Evolutionary conservation across 2,888 invertebrate genomes (phyloP), one percentile per base, ranked within the genome.

Genomic region (Oligia strigilis): DNA sequence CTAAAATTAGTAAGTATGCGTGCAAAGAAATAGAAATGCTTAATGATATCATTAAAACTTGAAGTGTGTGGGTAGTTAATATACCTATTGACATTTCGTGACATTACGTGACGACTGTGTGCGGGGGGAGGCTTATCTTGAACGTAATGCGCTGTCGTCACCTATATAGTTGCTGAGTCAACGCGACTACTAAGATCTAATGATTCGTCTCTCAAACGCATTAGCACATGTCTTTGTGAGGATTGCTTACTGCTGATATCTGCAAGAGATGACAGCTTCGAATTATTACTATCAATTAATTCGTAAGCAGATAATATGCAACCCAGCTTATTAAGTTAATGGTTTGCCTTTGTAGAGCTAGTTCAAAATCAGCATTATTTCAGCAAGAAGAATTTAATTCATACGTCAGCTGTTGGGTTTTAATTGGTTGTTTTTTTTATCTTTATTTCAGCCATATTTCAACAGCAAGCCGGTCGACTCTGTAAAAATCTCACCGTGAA

Each of bases 41-140:
- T 69, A 65, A 79, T 64, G 49, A 70, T 36, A 40, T 62, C n/a
- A 13, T 74, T 36, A 64, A 64, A 64, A 17, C 17, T 55, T 40
- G 60, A 55, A 14, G 23, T 65, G 65, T 73, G 79, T 14, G 72
- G 49, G 72, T 79, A 65, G 77, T 78, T 62, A 62, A 2, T 40
- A 14, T 65, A 46, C 23, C n/a, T 55, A 23, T 14, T 85, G 81
- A 64, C 49, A 58, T 75, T 64, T 67, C 65, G 43, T 58, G 72
- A 66, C 40, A 66, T 84, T 66, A 52, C 55, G 71, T 82, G 74
- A 72, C 72, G 40, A 62, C 19, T 62, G 65, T 46, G 3, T 4
- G 52, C 1, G 19, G 36, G 36, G 19, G 49, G 52, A 36, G 43
- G 14, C 46, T 72, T 82, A 86, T 83, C 75, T 81, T 55, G 23